Percentiles rank a stretch among this genome's conserved stretches.
Evolutionary conservation across 2,113 vertebrate genomes (phyloP).

Genomic region (Sphaerodactylus townsendi): DNA sequence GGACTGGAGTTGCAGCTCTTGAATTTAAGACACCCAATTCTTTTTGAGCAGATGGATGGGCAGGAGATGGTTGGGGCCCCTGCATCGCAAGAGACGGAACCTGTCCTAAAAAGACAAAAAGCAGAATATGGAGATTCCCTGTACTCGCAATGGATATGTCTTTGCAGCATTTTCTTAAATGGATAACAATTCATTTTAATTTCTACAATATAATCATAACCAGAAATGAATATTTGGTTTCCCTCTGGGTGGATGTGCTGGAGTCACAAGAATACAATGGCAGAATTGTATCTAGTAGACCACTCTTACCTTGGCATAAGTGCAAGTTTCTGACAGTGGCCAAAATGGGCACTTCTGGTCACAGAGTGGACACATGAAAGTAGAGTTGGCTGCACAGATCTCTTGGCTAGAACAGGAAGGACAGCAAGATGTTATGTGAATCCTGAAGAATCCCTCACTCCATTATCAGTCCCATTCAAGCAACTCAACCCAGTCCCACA

Average conservation of each 20-base stretch:
- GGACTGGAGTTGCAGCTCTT: no score
- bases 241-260: not conserved
- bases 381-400: conserved; percentile 81
- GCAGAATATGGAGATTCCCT: not conserved
- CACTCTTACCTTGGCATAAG: conserved; percentile 82
- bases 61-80: no score
- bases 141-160: not conserved
- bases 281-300: not conserved
- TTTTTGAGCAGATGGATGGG: no score
- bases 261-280: accelerated
- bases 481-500: not conserved
- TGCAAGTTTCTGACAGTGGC: conserved; percentile 86
- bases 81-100: no score
- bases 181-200: accelerated
- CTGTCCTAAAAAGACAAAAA: accelerated
- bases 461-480: not conserved
- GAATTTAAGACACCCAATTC: no score
- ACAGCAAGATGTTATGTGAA: not conserved
- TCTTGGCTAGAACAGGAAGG: conserved; percentile 78
- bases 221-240: not conserved
- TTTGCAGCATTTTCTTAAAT: accelerated
- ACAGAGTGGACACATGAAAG: conserved; percentile 88
- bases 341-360: conserved; percentile 79
- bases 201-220: not conserved
- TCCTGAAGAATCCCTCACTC: not conserved